Evolutionary conservation across 2,888 invertebrate genomes (phyloP).

Genomic region (Allophyes oxyacanthae): DNA sequence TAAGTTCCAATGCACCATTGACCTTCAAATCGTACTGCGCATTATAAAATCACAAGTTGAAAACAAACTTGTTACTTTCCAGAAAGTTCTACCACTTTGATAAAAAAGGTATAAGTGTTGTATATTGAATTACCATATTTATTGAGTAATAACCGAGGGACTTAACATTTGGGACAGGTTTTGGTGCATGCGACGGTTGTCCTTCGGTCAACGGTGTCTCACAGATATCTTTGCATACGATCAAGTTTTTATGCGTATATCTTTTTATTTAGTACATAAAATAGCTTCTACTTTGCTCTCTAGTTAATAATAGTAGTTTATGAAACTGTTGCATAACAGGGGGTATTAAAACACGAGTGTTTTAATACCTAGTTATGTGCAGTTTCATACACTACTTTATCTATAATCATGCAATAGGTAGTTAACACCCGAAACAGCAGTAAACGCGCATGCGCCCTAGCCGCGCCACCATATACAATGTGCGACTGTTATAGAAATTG

Average conservation of each 20-base stretch:
- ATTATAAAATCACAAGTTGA: conserved; percentile 22
- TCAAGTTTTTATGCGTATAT: neutral
- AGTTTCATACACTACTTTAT: too few species aligned
- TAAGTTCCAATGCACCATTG: neutral
- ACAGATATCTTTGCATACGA: conserved; percentile 7
- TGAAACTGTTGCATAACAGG: too few species aligned
- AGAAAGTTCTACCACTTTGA: conserved; percentile 23
- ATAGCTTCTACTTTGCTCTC: too few species aligned
- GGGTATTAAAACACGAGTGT: too few species aligned
- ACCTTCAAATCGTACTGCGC: conserved; percentile 6
- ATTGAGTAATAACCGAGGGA: conserved; percentile 4
- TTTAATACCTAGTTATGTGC: too few species aligned
- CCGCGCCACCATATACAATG: too few species aligned
- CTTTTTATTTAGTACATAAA: neutral
- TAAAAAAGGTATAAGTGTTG: conserved; percentile 1
- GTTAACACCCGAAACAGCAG: too few species aligned
- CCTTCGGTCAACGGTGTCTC: conserved; percentile 8
- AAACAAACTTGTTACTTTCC: conserved; percentile 6
- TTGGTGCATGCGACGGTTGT: conserved; percentile 11
- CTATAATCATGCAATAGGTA: too few species aligned
- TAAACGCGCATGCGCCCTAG: too few species aligned
- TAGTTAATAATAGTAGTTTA: too few species aligned
- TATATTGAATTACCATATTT: conserved; percentile 16
- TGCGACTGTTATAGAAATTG: too few species aligned
- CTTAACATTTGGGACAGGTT: conserved; percentile 27